Base-by-base conservation (phyloP, 2,113 vertebrate species). In the Chaetodon trifascialis region DNA sequence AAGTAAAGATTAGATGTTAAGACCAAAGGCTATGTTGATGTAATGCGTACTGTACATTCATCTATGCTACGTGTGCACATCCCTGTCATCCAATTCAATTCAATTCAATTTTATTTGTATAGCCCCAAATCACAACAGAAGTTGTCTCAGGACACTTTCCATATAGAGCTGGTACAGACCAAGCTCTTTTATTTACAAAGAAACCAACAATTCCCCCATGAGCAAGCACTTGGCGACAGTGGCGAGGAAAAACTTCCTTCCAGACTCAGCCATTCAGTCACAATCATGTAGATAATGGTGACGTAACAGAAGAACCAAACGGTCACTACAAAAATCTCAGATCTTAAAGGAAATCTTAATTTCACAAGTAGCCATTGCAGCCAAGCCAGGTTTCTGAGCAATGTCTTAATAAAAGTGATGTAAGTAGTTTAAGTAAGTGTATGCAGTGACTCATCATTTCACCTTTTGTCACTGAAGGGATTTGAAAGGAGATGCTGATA, bases 391-490 rank as follows among this genome's bases (percentile, higher is more conserved):
- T 52, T 55, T 42, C 59, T 34, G 38, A 30, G 12, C 5, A 54
- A 73, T 34, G n/a, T 42, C 54, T 73, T 34, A 14, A 34, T 58
- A 54, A 11, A 52, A 59, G 21, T 1, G 49, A 44, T 19, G 30
- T 30, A 30, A 30, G 30, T 30, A 30, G 30, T 30, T 1, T 30
- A 30, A 30, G 30, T 30, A 30, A 30, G 30, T 30, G 30, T 30
- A 30, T 1, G 44, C 23, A 52, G 30, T 30, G 3, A 30, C 30
- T 30, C 30, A n/a, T 70, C 11, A 65, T 73, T 56, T 56, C 80
- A 98, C 98, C 97, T 97, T 97, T 96, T 74, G 96, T 96, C 86
- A 97, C 83, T 3, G 96, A 95, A 47, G 97, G 98, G 89, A 97
- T 96, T 69, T 97, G 95, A 85, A 99, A 96, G 64, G 96, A 93